phyloP scores from a whole-genome alignment of 2,113 vertebrate genomes.

The Silurus glanis region DNA sequence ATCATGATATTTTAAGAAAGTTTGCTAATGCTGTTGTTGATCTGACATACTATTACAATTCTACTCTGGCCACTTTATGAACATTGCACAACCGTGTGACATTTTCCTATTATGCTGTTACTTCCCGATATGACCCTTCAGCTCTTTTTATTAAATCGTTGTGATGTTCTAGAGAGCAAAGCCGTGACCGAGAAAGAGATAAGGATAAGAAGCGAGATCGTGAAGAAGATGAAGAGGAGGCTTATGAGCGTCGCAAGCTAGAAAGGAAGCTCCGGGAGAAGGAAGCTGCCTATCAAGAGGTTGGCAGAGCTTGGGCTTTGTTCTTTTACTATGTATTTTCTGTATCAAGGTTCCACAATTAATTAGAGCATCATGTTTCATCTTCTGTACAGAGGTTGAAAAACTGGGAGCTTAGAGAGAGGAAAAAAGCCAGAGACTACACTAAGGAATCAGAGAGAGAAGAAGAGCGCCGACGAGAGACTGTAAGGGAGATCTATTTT shows the following conservation, averaged over 20 bases:
- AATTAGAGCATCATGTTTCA: neutral
- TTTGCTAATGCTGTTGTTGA: neutral
- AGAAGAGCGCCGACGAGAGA: slow-evolving; percentile 92
- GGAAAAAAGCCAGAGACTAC: slow-evolving; percentile 95
- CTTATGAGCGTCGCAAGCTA: slow-evolving; percentile 90
- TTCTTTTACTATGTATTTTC: neutral
- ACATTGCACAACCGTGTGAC: neutral
- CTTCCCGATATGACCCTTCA: neutral
- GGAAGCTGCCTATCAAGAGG: slow-evolving; percentile 98
- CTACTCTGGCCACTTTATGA: neutral
- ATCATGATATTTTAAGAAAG: neutral
- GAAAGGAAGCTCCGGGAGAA: slow-evolving; percentile 95
- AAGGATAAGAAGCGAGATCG: slow-evolving; percentile 96
- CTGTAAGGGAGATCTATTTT: slow-evolving; percentile 67
- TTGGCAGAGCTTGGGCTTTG: slow-evolving; percentile 51
- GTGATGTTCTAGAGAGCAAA: slow-evolving; percentile 76
- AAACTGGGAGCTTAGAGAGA: slow-evolving; percentile 97
- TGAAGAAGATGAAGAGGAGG: slow-evolving; percentile 94
- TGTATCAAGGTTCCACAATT: neutral
- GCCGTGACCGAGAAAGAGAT: slow-evolving; percentile 84
- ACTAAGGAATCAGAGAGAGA: slow-evolving; percentile 92
- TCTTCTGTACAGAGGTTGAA: slow-evolving; percentile 80
- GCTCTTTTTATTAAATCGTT: neutral
- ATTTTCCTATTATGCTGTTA: neutral
- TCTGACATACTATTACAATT: neutral